These are phyloP conservation scores for Festucalex cinctus DNA, from an alignment of 2,113 vertebrate genomes.

Conservation along the genomic window DNA sequence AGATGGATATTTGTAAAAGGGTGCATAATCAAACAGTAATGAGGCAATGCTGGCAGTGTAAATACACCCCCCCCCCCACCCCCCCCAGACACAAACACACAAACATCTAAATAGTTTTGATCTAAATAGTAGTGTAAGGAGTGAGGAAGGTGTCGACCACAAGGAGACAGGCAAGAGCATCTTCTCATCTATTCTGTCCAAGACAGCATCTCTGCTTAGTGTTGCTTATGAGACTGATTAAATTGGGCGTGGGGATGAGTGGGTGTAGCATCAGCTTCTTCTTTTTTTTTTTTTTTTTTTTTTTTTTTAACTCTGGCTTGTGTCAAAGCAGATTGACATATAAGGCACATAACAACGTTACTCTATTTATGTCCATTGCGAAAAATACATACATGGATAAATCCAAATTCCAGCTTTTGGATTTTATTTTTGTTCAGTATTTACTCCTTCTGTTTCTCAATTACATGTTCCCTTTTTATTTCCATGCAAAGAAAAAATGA, in stretches of 20 bases:
- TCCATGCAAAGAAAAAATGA: too few species aligned
- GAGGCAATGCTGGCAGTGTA: not conserved
- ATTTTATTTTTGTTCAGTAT: too few species aligned
- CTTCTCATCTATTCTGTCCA: constrained; percentile 33
- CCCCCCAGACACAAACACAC: not conserved
- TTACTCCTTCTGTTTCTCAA: too few species aligned
- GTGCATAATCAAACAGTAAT: not conserved
- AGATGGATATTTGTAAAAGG: too few species aligned
- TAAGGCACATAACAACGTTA: not conserved
- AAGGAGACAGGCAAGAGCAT: constrained; percentile 21
- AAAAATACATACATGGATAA: constrained; percentile 9
- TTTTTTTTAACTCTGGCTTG: constrained; percentile 49
- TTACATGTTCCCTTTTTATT: too few species aligned
- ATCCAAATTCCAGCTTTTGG: not conserved
- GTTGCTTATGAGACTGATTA: constrained; percentile 64
- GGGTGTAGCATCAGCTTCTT: too few species aligned
- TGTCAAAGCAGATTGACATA: constrained; percentile 44
- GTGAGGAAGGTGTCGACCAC: constrained; percentile 2
- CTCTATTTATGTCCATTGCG: not conserved
- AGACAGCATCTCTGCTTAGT: constrained; percentile 52
- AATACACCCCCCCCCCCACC: too few species aligned
- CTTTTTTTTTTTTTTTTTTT: too few species aligned
- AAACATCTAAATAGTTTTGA: not conserved
- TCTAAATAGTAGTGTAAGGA: not conserved
- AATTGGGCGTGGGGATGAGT: constrained; percentile 52